Base-by-base conservation (phyloP, 2,797 vertebrate species). In the Eidolon dupreanum region DNA sequence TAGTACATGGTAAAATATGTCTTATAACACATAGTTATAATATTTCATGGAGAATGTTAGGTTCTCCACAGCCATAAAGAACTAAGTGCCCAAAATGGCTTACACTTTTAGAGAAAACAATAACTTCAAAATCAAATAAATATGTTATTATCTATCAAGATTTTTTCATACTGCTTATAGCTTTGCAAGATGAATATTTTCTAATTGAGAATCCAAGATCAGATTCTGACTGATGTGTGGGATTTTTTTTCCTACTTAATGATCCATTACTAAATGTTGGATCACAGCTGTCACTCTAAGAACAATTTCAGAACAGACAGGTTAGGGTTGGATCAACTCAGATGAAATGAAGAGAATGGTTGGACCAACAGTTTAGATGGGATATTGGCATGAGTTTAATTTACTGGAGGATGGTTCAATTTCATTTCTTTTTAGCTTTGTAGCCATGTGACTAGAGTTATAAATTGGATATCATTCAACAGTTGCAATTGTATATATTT, bases 391-490 rank as follows among this genome's bases (percentile, higher is more conserved):
- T 79, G 46, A 83, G 38, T 77, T 93, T 94, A 85, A 89, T 88
- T 77, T 91, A 82, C 82, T 65, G 71, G n/a, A 57, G 13, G 33
- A 63, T 77, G 26, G 15, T 93, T 96, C 82, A 49, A 36, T 88
- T 93, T 96, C 41, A 90, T 55, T 88, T 66, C 46, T 61, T 78
- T 91, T 90, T 59, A 90, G 77, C 49, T 95, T 87, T 81, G 26
- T 78, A 81, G 57, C 36, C 53, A 65, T 71, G 16, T 93, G 55
- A 94, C 73, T 74, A 22, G 38, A 79, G 13, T 75, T 82, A 51
- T 61, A 82, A 74, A 88, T 51, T 33, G 8, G 24, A 31, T 75
- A 51, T 92, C 74, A 79, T 87, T 95, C 41, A 91, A 63, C 11
- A 85, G 65, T 57, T 92, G 43, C 68, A 55, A 65, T 74, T 73